phyloP scores from a whole-genome alignment of 2,888 invertebrate species.

The Idaea biselata region DNA sequence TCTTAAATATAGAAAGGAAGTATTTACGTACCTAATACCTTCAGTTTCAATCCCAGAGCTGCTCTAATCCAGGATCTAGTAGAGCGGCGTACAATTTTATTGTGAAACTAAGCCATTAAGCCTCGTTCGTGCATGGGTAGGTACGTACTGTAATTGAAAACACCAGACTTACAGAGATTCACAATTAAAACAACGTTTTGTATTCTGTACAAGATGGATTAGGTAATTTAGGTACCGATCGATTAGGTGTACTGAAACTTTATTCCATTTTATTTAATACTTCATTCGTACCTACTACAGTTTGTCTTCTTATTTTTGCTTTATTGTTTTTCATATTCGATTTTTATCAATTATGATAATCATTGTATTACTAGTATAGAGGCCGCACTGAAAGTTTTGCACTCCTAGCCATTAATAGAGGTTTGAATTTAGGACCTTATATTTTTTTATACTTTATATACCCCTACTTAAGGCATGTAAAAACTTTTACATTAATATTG shows the following conservation, averaged over 20 bases:
- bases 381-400: too few relatives aligned
- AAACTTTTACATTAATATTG: too few relatives aligned
- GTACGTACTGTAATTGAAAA: neutral
- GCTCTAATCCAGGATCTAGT: neutral
- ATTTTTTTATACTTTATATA: too few relatives aligned
- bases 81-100: neutral
- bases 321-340: too few relatives aligned
- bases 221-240: neutral
- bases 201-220: neutral
- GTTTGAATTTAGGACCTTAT: too few relatives aligned
- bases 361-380: too few relatives aligned
- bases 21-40: neutral
- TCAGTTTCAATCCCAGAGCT: neutral
- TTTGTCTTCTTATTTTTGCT: too few relatives aligned
- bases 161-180: neutral
- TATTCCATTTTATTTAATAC: too few relatives aligned
- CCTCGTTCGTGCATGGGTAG: neutral
- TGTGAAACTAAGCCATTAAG: neutral
- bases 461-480: too few relatives aligned
- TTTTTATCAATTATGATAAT: too few relatives aligned
- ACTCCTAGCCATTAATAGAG: too few relatives aligned
- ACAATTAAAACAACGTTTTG: neutral
- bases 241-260: neutral
- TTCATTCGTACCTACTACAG: too few relatives aligned
- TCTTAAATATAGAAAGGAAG: neutral